These are phyloP conservation scores for Huso huso DNA, from an alignment of 2,797 vertebrate genomes.

Conservation along the genomic window DNA sequence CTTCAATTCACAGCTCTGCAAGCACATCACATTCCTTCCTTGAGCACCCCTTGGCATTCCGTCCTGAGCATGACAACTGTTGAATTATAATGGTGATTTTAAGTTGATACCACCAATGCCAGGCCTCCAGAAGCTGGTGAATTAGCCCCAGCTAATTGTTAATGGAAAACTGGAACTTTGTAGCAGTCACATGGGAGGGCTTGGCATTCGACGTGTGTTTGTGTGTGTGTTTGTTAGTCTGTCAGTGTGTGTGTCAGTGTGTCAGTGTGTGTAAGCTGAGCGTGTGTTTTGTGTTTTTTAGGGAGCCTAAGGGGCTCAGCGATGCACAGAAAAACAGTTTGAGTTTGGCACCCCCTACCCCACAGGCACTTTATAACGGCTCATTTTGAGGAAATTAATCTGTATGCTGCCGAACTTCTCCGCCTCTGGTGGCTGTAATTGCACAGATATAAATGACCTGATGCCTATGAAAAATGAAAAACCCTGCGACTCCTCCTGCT, in stretches of 20 bases:
- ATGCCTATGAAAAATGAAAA: slow-evolving; percentile 23
- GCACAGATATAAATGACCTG: slow-evolving; percentile 42
- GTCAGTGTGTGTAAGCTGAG: too few relatives aligned
- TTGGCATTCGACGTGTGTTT: not conserved
- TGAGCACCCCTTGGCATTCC: too few relatives aligned
- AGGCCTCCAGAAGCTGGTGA: too few relatives aligned
- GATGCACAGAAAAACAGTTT: not conserved
- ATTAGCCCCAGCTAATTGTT: too few relatives aligned
- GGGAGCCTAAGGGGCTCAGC: slow-evolving; percentile 23
- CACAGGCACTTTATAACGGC: slow-evolving; percentile 26
- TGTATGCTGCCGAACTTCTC: slow-evolving; percentile 33
- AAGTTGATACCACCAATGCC: too few relatives aligned
- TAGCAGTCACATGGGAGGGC: too few relatives aligned
- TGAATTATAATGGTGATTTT: too few relatives aligned
- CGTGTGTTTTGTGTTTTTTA: too few relatives aligned
- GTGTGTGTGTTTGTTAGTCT: not conserved
- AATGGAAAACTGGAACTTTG: too few relatives aligned
- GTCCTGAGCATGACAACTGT: too few relatives aligned
- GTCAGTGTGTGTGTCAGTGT: not conserved
- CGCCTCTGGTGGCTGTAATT: slow-evolving; percentile 35
- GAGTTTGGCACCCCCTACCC: not conserved
- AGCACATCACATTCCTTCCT: too few relatives aligned
- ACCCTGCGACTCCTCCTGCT: not conserved
- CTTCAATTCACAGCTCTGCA: too few relatives aligned
- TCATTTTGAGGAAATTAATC: slow-evolving; percentile 41